phyloP scores from a whole-genome alignment of 2,888 invertebrate genomes.

The Lepidonotus clava region DNA sequence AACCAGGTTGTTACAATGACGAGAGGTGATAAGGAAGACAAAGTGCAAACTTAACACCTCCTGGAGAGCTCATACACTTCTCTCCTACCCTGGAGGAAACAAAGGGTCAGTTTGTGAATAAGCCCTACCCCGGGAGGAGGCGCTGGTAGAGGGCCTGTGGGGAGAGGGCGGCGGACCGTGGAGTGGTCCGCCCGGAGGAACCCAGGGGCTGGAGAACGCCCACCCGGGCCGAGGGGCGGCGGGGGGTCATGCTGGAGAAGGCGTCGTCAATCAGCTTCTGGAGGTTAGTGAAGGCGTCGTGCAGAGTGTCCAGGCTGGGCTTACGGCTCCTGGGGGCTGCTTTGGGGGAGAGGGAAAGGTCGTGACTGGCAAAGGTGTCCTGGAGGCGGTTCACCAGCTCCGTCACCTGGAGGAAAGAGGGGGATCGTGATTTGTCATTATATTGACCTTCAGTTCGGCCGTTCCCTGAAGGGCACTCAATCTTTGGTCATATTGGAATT shows the following conservation, averaged over 20 bases:
- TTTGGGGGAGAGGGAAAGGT: not conserved
- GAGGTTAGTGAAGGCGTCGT: constrained; percentile 44
- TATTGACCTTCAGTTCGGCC: no score
- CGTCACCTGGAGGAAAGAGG: not conserved
- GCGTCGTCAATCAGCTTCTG: constrained; percentile 52
- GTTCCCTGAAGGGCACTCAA: no score
- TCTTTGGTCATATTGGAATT: no score
- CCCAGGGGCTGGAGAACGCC: constrained; percentile 3
- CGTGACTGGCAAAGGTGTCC: constrained; percentile 20
- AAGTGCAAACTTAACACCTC: no score
- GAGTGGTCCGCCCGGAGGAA: no score
- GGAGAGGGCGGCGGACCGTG: not conserved
- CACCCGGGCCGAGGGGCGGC: not conserved
- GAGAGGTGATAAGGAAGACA: no score
- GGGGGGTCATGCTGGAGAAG: not conserved
- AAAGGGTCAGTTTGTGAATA: not conserved
- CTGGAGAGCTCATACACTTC: no score
- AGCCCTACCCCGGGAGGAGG: not conserved
- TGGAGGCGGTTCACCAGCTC: constrained; percentile 21
- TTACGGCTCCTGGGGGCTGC: not conserved
- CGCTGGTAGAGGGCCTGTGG: constrained; percentile 1
- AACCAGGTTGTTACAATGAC: no score
- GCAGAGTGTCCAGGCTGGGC: not conserved
- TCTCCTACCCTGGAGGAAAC: not conserved
- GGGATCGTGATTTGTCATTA: no score